Evolutionary conservation across 2,113 vertebrate genomes (phyloP), one percentile per base, ranked within the genome.

Genomic region (Osmerus mordax): DNA sequence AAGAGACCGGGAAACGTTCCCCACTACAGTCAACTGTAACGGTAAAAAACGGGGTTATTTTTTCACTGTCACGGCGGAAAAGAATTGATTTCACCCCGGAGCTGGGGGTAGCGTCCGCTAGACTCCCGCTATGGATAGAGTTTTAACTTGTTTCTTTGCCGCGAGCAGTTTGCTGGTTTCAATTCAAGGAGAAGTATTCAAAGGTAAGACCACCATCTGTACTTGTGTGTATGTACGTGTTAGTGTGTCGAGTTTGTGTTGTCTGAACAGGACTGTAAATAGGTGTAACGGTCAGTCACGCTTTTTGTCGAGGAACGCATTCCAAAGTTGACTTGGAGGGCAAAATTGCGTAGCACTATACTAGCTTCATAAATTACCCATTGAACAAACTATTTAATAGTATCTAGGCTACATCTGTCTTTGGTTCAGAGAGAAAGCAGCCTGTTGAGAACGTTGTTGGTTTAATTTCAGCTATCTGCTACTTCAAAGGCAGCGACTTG

Each of bases 81-180:
- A 70, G 23, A 15, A 19, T 61, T 58, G 32, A 18, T 54, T n/a
- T 78, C 53, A 62, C 74, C 78, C 80, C 67, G 79, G 77, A 83
- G 60, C 72, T 71, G 75, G 77, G 74, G 77, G 73, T 61, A 70
- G 69, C 78, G 75, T 75, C 69, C 76, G 78, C 69, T 32, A 51
- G 64, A 77, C 32, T 21, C 79, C 66, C 56, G 80, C 76, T 29
- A 87, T 87, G 85, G 83, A 85, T 63, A 82, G 79, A 82, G 65
- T 87, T 83, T 51, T 82, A 85, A 78, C 79, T 81, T 77, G 74
- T 76, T 80, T 87, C 73, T 61, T 87, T 51, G 74, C 78, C 73
- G 70, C 71, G 65, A 70, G 78, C 79, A 72, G 72, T 77, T 71
- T 81, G 19, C 28, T 73, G 81, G 25, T 83, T 69, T 77, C 83